phyloP scores from a whole-genome alignment of 2,888 invertebrate species.

The Cryptocephalus primarius region DNA sequence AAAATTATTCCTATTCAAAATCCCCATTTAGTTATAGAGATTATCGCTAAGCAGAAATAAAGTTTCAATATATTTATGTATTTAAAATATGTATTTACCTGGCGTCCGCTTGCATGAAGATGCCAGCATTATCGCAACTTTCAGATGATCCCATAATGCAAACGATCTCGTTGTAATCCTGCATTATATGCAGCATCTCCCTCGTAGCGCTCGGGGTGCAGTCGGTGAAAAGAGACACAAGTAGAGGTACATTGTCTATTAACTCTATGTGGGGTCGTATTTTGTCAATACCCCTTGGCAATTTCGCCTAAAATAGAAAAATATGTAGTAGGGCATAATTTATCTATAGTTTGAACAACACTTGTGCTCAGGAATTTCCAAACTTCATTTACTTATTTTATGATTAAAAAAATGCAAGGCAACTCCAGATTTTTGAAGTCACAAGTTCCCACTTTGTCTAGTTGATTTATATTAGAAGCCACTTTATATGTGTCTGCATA shows the following conservation, averaged over 20 bases:
- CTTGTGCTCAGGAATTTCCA: too few species aligned
- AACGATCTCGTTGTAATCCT: constrained; percentile 92
- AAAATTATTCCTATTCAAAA: too few species aligned
- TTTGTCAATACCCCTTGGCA: constrained; percentile 93
- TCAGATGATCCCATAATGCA: constrained; percentile 89
- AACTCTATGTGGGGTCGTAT: constrained; percentile 90
- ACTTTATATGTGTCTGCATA: too few species aligned
- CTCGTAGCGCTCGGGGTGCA: constrained; percentile 85
- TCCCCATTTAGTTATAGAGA: too few species aligned
- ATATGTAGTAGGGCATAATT: background rate
- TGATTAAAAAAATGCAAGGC: too few species aligned
- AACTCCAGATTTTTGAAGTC: too few species aligned
- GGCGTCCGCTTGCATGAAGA: constrained; percentile 90
- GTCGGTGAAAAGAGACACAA: constrained; percentile 96
- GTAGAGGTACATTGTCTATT: constrained; percentile 94
- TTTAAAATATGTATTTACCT: constrained; percentile 53
- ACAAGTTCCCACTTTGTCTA: too few species aligned
- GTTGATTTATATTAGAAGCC: too few species aligned
- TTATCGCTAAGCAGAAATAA: too few species aligned
- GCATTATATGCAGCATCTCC: constrained; percentile 93
- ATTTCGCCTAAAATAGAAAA: constrained; percentile 59
- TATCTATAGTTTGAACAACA: too few species aligned
- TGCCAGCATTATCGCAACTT: constrained; percentile 79
- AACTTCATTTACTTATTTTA: too few species aligned
- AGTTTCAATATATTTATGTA: too few species aligned